Evolutionary conservation across 1,140 invertebrate genomes (phyloP).

Genomic region (Trachymyrmex cornetzi): DNA sequence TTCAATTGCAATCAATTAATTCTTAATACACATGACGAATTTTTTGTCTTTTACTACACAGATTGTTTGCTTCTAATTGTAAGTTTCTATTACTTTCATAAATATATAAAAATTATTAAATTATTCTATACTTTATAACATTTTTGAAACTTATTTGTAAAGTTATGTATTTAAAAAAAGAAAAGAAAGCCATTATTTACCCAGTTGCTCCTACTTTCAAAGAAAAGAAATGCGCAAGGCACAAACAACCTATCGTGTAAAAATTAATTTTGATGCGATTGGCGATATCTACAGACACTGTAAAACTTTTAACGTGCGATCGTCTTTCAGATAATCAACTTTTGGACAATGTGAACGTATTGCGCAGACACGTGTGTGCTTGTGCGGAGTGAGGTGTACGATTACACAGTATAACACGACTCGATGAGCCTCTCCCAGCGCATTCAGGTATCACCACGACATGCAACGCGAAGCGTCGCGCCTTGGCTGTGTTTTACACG

Average conservation of each 20-base stretch:
- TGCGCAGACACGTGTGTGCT: neutral
- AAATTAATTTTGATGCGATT: neutral
- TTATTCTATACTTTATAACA: too few relatives aligned
- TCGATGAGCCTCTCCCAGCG: constrained; percentile 53
- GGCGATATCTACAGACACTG: neutral
- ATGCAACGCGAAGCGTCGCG: constrained; percentile 36
- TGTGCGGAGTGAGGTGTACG: constrained; percentile 64
- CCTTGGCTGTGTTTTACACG: constrained; percentile 51
- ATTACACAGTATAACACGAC: constrained; percentile 70
- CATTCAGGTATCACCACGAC: constrained; percentile 40
- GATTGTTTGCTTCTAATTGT: too few relatives aligned
- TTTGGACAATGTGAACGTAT: neutral
- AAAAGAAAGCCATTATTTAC: too few relatives aligned
- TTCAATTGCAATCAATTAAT: neutral
- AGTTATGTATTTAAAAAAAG: too few relatives aligned
- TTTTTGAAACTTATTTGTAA: too few relatives aligned
- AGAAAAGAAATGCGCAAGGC: too few relatives aligned
- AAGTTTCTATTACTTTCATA: too few relatives aligned
- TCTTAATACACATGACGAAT: neutral
- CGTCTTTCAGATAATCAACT: constrained; percentile 10
- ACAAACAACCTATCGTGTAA: too few relatives aligned
- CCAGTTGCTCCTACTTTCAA: too few relatives aligned
- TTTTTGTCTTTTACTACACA: too few relatives aligned
- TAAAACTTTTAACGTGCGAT: neutral
- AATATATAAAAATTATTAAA: too few relatives aligned